Conservation (phyloP, 1,140 invertebrate species). For the Drosophila parvula region DNA sequence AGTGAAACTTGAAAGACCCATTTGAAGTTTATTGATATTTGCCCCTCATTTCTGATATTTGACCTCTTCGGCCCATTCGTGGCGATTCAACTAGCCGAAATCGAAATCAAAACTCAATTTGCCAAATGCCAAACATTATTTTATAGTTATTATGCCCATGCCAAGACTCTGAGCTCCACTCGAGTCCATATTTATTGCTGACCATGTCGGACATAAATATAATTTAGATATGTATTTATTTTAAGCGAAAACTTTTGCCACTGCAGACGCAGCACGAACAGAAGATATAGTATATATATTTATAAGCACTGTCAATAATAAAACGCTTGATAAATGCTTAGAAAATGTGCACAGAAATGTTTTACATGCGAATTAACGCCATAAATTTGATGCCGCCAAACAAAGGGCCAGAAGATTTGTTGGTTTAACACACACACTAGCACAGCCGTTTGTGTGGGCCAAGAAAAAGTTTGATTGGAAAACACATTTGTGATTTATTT, state of each 20-base stretch:
- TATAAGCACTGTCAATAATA: constrained; percentile 75
- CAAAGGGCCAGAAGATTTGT: constrained; percentile 55
- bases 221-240: constrained; percentile 68
- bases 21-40: constrained; percentile 4
- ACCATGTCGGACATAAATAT: constrained; percentile 58
- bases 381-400: constrained; percentile 70
- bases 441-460: constrained; percentile 15
- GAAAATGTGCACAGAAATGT: constrained; percentile 69
- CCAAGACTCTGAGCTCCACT: constrained; percentile 14
- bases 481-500: constrained; percentile 82
- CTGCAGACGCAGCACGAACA: constrained; percentile 25
- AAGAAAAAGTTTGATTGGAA: constrained; percentile 69
- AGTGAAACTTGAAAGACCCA: too few species aligned
- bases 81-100: constrained; percentile 16
- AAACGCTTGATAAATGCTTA: constrained; percentile 79
- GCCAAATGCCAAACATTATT: constrained; percentile 50
- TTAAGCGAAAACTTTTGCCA: constrained; percentile 66
- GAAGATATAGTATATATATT: constrained; percentile 21
- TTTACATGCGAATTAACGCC: constrained; percentile 81
- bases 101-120: constrained; percentile 62
- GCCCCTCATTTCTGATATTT: neutral
- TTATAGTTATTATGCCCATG: constrained; percentile 53
- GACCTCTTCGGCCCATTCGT: neutral
- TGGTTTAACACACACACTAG: constrained; percentile 1
- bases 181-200: constrained; percentile 65